These are phyloP conservation scores for Apodemus sylvaticus DNA, from an alignment of 2,113 vertebrate species.

Conservation along the genomic window DNA sequence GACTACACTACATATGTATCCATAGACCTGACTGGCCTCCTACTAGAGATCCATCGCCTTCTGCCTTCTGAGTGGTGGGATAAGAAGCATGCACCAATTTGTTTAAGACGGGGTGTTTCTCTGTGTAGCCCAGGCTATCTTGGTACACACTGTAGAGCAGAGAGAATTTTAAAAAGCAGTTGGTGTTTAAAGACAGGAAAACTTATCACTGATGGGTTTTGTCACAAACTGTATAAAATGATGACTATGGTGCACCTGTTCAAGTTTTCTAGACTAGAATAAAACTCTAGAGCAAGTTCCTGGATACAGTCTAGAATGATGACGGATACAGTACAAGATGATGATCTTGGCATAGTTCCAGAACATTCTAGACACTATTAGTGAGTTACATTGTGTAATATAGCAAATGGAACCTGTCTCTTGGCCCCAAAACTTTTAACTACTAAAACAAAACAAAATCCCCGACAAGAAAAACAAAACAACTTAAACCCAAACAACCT, in stretches of 20 bases:
- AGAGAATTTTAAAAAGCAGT: not conserved
- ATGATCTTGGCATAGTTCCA: not conserved
- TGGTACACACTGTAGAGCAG: not conserved
- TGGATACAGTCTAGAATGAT: not conserved
- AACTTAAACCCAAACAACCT: not conserved
- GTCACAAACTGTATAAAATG: not conserved
- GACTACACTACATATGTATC: no score
- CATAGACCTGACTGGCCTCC: no score
- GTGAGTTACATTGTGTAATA: not conserved
- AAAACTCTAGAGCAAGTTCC: slow-evolving; percentile 11
- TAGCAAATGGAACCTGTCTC: not conserved
- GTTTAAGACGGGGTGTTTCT: not conserved
- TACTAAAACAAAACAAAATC: not conserved
- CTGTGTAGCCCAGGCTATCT: not conserved
- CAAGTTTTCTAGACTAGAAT: not conserved
- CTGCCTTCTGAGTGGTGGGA: no score
- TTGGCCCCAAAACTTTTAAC: not conserved
- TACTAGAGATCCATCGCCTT: not conserved
- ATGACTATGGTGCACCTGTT: not conserved
- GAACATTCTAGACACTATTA: slow-evolving; percentile 7
- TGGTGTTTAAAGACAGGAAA: not conserved
- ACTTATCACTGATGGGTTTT: not conserved
- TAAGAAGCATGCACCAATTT: not conserved
- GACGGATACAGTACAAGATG: no score
- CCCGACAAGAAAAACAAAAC: not conserved